Conservation (phyloP, 2,113 vertebrate genomes). For the Bostrychus sinensis region DNA sequence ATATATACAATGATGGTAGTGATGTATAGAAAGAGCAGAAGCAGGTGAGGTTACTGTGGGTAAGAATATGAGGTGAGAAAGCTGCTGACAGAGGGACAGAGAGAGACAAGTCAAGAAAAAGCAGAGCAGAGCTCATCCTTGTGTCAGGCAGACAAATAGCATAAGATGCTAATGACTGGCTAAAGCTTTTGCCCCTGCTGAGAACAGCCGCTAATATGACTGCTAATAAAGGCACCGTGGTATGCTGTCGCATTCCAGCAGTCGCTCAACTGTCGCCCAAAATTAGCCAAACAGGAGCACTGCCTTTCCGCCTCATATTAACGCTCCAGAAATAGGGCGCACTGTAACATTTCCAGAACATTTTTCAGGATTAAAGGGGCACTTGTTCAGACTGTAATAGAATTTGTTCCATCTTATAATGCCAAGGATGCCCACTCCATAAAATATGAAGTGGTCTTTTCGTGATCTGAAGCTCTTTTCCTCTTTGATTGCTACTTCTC, state of each 20-base stretch:
- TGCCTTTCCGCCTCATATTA: conserved; percentile 49
- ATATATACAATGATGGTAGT: conserved; percentile 9
- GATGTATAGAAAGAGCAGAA: conserved; percentile 10
- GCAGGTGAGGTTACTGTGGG: conserved; percentile 31
- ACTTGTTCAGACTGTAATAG: conserved; percentile 67
- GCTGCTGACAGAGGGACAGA: conserved; percentile 30
- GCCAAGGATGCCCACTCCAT: conserved; percentile 63
- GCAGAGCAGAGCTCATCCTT: conserved; percentile 40
- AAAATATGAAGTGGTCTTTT: conserved; percentile 66
- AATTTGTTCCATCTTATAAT: conserved; percentile 71
- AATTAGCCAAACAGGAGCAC: conserved; percentile 67
- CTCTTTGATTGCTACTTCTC: conserved; percentile 64
- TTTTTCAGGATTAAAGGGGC: conserved; percentile 54
- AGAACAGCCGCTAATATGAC: conserved; percentile 75
- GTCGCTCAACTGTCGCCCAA: conserved; percentile 73
- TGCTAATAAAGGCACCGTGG: conserved; percentile 75
- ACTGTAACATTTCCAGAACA: conserved; percentile 25
- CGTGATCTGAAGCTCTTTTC: conserved; percentile 61
- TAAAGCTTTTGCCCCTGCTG: conserved; percentile 74
- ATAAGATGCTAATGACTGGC: conserved; percentile 75
- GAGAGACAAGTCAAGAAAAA: neutral
- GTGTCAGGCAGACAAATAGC: conserved; percentile 70
- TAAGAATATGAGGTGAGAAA: conserved; percentile 32
- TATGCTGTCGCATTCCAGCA: conserved; percentile 67
- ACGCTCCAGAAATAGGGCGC: conserved; percentile 34